These are phyloP conservation scores for Hyposmocoma kahamanoa DNA, from an alignment of 1,140 invertebrate genomes.

Conservation along the genomic window DNA sequence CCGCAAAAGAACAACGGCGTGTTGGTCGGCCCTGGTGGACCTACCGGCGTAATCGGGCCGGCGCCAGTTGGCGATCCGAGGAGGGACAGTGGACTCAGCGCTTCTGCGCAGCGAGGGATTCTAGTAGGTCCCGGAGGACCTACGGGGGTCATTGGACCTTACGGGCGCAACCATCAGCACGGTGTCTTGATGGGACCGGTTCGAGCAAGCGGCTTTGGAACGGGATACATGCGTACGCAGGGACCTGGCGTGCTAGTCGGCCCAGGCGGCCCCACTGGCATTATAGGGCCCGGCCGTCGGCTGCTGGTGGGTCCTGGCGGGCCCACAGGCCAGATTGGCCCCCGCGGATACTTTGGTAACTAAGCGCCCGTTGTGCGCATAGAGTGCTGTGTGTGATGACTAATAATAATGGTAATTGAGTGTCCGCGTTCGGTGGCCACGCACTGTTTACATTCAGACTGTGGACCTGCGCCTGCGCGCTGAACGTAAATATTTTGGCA, in stretches of 20 bases:
- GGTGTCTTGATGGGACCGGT: conserved; percentile 35
- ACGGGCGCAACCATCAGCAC: conserved; percentile 10
- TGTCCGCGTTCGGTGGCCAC: background rate
- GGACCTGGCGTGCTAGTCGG: conserved; percentile 21
- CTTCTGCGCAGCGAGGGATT: background rate
- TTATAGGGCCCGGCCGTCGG: conserved; percentile 49
- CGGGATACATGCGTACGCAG: background rate
- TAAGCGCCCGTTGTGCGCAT: conserved; percentile 37
- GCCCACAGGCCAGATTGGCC: conserved; percentile 72
- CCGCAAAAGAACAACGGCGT: conserved; percentile 23
- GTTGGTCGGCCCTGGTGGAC: conserved; percentile 34
- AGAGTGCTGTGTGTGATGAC: conserved; percentile 27
- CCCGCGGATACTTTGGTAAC: conserved; percentile 50
- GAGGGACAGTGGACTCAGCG: conserved; percentile 11
- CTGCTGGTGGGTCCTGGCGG: conserved; percentile 75
- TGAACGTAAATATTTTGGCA: background rate
- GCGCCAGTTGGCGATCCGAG: background rate
- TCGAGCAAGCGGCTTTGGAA: conserved; percentile 58
- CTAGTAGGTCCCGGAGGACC: conserved; percentile 75
- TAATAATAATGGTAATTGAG: too few relatives aligned
- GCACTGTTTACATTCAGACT: background rate
- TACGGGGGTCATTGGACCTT: conserved; percentile 69
- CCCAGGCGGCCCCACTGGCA: conserved; percentile 49
- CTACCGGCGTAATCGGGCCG: conserved; percentile 43
- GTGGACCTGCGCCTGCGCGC: background rate